Evolutionary conservation across 2,888 invertebrate species (phyloP), one percentile per base, ranked within the genome.

Genomic region (Osmoderma eremita): DNA sequence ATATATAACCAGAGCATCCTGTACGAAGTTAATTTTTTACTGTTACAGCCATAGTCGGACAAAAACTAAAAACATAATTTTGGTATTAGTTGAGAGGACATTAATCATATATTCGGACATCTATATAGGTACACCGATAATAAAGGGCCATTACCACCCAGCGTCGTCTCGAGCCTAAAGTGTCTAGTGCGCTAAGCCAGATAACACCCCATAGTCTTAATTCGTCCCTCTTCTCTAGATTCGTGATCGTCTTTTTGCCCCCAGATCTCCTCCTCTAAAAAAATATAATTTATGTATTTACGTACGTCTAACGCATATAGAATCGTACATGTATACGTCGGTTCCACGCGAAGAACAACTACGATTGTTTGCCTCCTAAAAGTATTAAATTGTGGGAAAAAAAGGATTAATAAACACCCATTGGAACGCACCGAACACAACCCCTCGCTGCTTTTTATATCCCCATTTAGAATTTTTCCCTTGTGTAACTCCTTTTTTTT

Each of bases 191-290:
- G 45, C 45, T 61, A 61, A 61, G 58, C 45, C 42, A 61, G 58
- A 61, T 61, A 61, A 61, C 58, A 61, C 58, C 58, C 58, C 58
- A 61, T 61, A 61, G 58, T 45, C 45, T 61, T 61, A 61, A 61
- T 61, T 45, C 45, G 45, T 45, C 45, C 58, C 30, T 41, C 45
- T 61, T 61, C 58, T 24, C 22, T 24, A 13, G 22, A 17, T 5
- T 20, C 56, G 22, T 56, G 22, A 41, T 42, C 17, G 24, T 61
- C 30, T 17, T 42, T 58, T 42, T 42, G 24, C 15, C 3, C 36
- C 13, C 13, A 30, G 58, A 61, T 45, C 17, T 17, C 45, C 30
- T 61, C 17, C 17, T 17, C 24, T 24, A 48, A 61, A 61, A 30
- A 61, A 61, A 48, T 45, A 48, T 61, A 61, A 61, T 61, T 61